Base-by-base conservation (phyloP, 2,113 vertebrate genomes). In the Hydrolagus affinis region DNA sequence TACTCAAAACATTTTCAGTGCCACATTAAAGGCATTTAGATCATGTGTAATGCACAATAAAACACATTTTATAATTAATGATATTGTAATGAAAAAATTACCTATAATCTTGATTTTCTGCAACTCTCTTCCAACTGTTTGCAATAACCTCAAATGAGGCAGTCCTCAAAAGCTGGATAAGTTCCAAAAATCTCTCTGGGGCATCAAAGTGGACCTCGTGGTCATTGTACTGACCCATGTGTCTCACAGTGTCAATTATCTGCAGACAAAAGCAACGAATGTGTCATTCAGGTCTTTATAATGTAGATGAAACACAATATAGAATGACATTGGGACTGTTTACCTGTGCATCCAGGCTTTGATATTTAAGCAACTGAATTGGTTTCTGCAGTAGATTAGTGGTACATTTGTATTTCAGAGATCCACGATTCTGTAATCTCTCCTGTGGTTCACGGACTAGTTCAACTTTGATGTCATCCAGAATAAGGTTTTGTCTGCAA, bases 81-180 rank as follows among this genome's bases (percentile, higher is more conserved):
- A 4, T 77, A 4, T 23, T 59, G 1, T 56, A 32, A 88, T 75
- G 19, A 59, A 1, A 83, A n/a, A 68, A 1, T 71, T 64, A 94
- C 93, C 92, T 94, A 86, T 88, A 86, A 57, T 72, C 71, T 62
- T 88, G 87, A 23, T 64, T 88, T 85, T 11, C 87, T 75, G 87
- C 85, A 76, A 91, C 86, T 0, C 94, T 90, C 70, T 87, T 94
- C 92, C 93, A 95, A 86, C 95, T 66, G 0, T 85, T 87, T 6
- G 93, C 91, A 0, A 96, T 85, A 76, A 72, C 83, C 21, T 94
- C 91, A 60, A 87, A 11, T 0, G 89, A 89, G 4, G 86, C 70
- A 14, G 75, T 32, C 56, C 91, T 89, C 25, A 94, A 88, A 11
- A 96, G 91, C 44, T 96, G 94, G 76, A 92, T 88, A 0, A 96